A percentile compares a stretch with the other conserved stretches of the same genome.
phyloP scores from a whole-genome alignment of 1,140 invertebrate species.

The Choristoneura fumiferana region DNA sequence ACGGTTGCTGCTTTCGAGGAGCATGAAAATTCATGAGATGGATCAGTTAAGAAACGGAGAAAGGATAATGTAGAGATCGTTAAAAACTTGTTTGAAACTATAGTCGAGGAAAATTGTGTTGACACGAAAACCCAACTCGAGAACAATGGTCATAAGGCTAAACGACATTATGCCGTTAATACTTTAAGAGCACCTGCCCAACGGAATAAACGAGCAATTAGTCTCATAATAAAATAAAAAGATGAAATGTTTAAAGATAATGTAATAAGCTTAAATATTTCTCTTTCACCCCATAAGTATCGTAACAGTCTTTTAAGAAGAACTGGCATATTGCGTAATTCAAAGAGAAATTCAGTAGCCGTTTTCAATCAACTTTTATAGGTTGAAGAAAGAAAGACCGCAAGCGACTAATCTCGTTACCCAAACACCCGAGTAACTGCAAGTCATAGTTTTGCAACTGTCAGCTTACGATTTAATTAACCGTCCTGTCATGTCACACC shows the following conservation, averaged over 20 bases:
- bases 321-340: conserved; percentile 18
- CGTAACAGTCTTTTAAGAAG: conserved; percentile 9
- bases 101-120: background rate
- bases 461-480: conserved; percentile 49
- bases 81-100: conserved; percentile 18
- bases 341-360: conserved; percentile 18
- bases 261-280: conserved; percentile 13
- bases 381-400: conserved; percentile 13
- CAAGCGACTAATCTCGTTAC: conserved; percentile 33
- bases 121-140: conserved; percentile 4
- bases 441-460: conserved; percentile 43
- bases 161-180: no score
- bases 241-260: conserved; percentile 16
- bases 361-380: conserved; percentile 17
- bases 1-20: conserved; percentile 15
- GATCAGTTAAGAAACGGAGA: conserved; percentile 19
- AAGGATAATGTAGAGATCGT: conserved; percentile 16
- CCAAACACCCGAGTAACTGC: conserved; percentile 32
- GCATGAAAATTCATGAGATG: conserved; percentile 27
- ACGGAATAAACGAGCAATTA: background rate
- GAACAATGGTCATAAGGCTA: background rate
- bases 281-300: conserved; percentile 18
- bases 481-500: conserved; percentile 40
- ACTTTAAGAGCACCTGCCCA: no score
- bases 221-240: conserved; percentile 8